Base-by-base conservation (phyloP, 2,888 invertebrate species). In the Cantharis lateralis region DNA sequence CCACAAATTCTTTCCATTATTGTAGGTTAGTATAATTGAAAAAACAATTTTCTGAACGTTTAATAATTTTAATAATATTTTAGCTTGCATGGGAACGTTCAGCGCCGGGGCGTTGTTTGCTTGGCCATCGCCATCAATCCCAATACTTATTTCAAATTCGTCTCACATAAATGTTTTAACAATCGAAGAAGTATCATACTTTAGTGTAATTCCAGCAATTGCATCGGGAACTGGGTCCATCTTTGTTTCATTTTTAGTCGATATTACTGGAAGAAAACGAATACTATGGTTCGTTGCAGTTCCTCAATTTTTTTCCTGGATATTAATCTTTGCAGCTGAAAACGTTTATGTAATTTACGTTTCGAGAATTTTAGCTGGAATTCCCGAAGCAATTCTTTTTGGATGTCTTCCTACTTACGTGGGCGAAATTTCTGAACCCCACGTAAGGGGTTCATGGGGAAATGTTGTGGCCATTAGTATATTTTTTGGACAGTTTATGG, bases 71-170 rank as follows among this genome's bases (percentile, higher is more conserved):
- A n/a, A 48, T n/a, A 48, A 48, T 68, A 72, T 11, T 74, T 78
- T 64, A 82, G 82, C 78, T 48, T 79, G 80, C 11, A 7, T 83
- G 16, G 78, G 82, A 15, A 77, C 83, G 1, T 76, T 85, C 15
- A 82, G 81, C 15, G 81, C 81, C 20, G 84, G 85, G 2, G 72
- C 84, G 26, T 74, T 82, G 10, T 83, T 82, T 78, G 80, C 84
- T 1, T 87, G 87, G 87, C 82, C 87, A 32, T 86, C 87, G 20
- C 87, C 87, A 20, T 84, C 86, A 11, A 82, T 87, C 18, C 84
- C 85, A 28, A 83, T 83, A 77, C 81, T 87, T 4, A 80, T 84
- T 26, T 80, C 82, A 28, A 84, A 84, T 63, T 82, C 85, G 62
- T 80, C 81, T 10, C 82, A 82, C 9, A 81, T 83, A 62, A 82